Evolutionary conservation across 2,113 vertebrate genomes (phyloP).

Genomic region (Podarcis raffonei): DNA sequence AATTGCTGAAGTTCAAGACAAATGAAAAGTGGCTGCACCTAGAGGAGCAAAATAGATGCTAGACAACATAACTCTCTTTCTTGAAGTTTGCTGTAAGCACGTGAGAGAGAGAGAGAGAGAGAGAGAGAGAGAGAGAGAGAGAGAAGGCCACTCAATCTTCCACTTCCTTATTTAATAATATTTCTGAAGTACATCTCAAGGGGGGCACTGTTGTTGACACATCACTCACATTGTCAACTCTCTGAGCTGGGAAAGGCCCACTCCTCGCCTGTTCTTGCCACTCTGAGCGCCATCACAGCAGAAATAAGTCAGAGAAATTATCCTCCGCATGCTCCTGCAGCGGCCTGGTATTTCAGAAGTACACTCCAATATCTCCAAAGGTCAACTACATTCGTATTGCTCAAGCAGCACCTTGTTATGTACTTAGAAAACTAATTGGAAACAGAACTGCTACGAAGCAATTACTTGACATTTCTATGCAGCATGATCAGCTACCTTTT

Average conservation of each 20-base stretch:
- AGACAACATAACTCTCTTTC: background rate
- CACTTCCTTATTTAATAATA: constrained; percentile 10
- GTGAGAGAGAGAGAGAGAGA: too few relatives aligned
- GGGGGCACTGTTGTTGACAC: background rate
- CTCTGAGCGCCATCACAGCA: constrained; percentile 12
- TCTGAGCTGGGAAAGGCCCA: background rate
- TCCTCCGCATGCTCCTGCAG: background rate
- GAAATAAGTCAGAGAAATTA: background rate
- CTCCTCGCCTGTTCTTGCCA: background rate
- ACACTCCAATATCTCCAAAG: constrained; percentile 28
- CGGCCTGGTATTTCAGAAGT: constrained; percentile 34
- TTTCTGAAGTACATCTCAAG: constrained; percentile 11
- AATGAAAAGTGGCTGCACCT: background rate
- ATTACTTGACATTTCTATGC: background rate
- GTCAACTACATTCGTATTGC: constrained; percentile 17
- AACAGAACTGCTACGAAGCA: constrained; percentile 1
- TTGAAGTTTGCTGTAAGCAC: background rate
- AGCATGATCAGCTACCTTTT: background rate
- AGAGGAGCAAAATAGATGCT: background rate
- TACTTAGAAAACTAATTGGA: constrained; percentile 43
- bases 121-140: background rate
- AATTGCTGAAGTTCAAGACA: background rate
- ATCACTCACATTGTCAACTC: background rate
- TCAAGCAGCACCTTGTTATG: constrained; percentile 28
- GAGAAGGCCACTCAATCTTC: background rate